Evolutionary conservation across 2,113 vertebrate species (phyloP).

Genomic region (Scortum barcoo): DNA sequence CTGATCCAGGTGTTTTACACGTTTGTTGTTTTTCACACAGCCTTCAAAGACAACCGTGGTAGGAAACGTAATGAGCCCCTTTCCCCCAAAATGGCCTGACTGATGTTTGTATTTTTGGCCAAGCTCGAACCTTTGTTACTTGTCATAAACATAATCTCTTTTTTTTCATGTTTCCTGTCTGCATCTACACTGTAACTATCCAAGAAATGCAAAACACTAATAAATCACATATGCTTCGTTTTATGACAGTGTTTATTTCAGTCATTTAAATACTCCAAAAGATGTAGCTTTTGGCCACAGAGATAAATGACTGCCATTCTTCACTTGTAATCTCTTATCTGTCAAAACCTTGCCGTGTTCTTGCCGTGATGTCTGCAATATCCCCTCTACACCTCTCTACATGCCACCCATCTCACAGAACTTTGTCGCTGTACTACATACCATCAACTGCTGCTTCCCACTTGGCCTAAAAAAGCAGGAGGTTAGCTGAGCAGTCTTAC

Average conservation of each 20-base stretch:
- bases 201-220: not conserved
- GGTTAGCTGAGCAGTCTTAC: constrained; percentile 76
- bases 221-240: not conserved
- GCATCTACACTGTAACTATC: not conserved
- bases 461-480: not conserved
- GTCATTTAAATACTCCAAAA: not conserved
- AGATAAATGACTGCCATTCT: not conserved
- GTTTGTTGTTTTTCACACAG: constrained; percentile 2
- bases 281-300: not conserved
- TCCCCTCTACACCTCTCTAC: constrained; percentile 7
- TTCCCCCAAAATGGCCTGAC: constrained; percentile 10
- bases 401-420: not conserved
- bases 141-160: not conserved
- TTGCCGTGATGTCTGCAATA: not conserved
- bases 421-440: not conserved
- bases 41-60: not conserved
- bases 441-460: not conserved
- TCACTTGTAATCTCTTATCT: not conserved
- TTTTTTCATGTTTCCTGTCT: not conserved
- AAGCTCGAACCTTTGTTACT: not conserved
- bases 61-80: constrained; percentile 11
- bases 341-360: no score
- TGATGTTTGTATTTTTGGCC: not conserved
- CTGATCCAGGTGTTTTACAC: not conserved
- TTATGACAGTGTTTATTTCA: not conserved